A percentile compares a stretch with the other conserved stretches of the same genome.
Conservation (phyloP, 2,113 vertebrate genomes). For the Cacatua alba region DNA sequence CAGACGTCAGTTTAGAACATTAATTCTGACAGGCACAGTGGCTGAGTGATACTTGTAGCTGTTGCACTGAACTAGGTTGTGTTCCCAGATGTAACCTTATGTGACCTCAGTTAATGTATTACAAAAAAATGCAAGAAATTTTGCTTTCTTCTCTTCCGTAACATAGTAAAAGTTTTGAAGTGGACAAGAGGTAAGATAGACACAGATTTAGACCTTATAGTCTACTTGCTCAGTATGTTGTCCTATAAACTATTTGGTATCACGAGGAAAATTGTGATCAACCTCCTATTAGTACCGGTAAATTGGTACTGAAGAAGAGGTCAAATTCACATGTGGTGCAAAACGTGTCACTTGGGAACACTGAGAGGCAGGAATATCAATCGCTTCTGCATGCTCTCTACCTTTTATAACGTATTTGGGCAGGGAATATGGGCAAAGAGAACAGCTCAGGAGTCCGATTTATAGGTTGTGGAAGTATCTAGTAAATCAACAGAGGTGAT, state of each 20-base stretch:
- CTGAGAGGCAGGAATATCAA: background rate
- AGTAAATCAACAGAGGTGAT: background rate
- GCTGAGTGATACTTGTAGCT: background rate
- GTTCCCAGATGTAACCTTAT: background rate
- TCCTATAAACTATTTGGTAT: background rate
- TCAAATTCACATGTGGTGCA: background rate
- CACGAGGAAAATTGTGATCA: background rate
- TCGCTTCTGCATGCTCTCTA: background rate
- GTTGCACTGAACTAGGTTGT: background rate
- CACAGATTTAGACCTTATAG: background rate
- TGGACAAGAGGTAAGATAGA: background rate
- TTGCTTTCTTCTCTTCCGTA: background rate
- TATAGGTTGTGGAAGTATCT: background rate
- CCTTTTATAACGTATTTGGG: background rate
- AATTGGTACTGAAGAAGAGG: background rate
- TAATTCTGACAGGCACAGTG: background rate
- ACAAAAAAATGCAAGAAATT: background rate
- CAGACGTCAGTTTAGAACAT: background rate
- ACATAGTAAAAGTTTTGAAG: background rate
- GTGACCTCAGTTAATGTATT: background rate
- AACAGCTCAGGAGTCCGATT: background rate
- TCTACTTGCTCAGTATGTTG: background rate
- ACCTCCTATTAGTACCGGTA: background rate
- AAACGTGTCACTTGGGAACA: fast-evolving
- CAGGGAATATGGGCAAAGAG: background rate